phyloP scores from a whole-genome alignment of 2,888 invertebrate genomes.

The Zonitis immaculata region DNA sequence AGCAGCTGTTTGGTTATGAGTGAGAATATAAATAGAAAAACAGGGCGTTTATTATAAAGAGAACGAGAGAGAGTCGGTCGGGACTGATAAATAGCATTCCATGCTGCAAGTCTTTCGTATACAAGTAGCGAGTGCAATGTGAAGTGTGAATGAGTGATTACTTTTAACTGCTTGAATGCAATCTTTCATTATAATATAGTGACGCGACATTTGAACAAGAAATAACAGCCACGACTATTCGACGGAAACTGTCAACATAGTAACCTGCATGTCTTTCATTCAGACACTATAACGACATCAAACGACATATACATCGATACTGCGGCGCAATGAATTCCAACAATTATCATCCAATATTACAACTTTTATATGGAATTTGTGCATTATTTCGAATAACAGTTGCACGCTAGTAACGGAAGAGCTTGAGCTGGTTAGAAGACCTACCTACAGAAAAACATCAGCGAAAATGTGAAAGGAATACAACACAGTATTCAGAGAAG shows the following conservation, averaged over 20 bases:
- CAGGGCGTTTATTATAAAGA: too few species aligned
- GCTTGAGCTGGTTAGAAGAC: too few species aligned
- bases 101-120: constrained; percentile 30
- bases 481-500: too few species aligned
- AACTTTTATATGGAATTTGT: too few species aligned
- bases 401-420: too few species aligned
- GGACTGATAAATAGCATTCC: constrained; percentile 37
- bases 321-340: too few species aligned
- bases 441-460: too few species aligned
- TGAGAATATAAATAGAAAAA: constrained; percentile 26
- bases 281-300: too few species aligned
- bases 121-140: constrained; percentile 26
- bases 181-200: constrained; percentile 22
- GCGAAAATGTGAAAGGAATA: too few species aligned
- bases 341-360: too few species aligned
- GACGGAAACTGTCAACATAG: constrained; percentile 3
- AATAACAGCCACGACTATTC: constrained; percentile 12
- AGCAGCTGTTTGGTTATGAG: constrained; percentile 29
- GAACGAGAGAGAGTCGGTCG: constrained; percentile 20
- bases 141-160: constrained; percentile 36
- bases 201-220: constrained; percentile 12
- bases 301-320: too few species aligned
- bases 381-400: too few species aligned
- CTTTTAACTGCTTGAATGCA: constrained; percentile 25
- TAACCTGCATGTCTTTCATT: neutral